Evolutionary conservation across 2,113 vertebrate genomes (phyloP).

Genomic region (Pterocles gutturalis): DNA sequence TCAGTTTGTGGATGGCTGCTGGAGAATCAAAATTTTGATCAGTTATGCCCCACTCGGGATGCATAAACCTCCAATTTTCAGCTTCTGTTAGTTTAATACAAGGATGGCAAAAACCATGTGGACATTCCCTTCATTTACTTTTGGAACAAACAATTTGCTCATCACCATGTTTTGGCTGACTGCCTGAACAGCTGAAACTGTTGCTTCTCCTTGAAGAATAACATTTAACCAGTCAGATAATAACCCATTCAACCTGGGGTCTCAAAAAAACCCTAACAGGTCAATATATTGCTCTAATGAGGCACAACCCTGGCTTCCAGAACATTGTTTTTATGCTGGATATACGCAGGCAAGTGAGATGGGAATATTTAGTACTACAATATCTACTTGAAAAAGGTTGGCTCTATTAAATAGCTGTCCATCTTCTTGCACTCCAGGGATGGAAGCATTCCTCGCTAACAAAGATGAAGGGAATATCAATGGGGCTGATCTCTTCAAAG

Average conservation of each 20-base stretch:
- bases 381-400: constrained; percentile 61
- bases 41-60: not conserved
- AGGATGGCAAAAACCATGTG: constrained; percentile 41
- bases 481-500: constrained; percentile 78
- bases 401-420: constrained; percentile 74
- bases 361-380: constrained; percentile 61
- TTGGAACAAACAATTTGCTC: constrained; percentile 56
- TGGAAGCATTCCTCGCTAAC: constrained; percentile 52
- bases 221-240: constrained; percentile 50
- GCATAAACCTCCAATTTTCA: constrained; percentile 28
- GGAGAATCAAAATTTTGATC: constrained; percentile 29
- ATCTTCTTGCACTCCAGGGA: constrained; percentile 67
- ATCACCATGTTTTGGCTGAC: constrained; percentile 21
- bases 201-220: constrained; percentile 45
- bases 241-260: not conserved
- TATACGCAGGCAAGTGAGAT: constrained; percentile 1
- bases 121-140: constrained; percentile 2
- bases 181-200: constrained; percentile 26
- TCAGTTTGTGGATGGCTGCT: constrained; percentile 9
- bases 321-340: not conserved
- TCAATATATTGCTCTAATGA: constrained; percentile 23
- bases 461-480: constrained; percentile 78
- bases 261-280: not conserved
- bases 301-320: not conserved
- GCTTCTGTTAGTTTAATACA: constrained; percentile 30